Evolutionary conservation across 2,888 invertebrate genomes (phyloP).

Genomic region (Drosophila peninsularis): DNA sequence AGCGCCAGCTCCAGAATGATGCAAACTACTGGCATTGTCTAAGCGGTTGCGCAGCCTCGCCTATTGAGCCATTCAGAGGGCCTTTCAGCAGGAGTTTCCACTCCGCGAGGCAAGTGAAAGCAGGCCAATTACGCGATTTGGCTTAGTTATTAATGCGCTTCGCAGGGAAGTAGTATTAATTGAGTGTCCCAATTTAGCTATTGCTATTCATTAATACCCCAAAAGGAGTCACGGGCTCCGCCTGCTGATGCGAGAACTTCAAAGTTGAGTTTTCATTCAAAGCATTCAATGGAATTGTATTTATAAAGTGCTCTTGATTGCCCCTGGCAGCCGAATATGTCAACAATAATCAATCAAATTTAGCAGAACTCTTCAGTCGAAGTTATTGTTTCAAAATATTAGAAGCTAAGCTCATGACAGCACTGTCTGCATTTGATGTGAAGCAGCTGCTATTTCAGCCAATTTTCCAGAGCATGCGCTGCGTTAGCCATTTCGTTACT

Average conservation of each 20-base stretch:
- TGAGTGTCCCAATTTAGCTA: neutral
- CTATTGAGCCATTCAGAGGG: neutral
- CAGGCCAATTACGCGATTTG: conserved; percentile 4
- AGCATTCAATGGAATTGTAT: neutral
- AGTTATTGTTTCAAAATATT: neutral
- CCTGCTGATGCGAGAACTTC: neutral
- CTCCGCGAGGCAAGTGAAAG: neutral
- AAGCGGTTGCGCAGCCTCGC: conserved; percentile 32
- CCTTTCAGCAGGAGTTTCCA: neutral
- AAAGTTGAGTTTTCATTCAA: neutral
- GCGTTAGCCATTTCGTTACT: conserved; percentile 34
- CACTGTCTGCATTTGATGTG: conserved; percentile 22
- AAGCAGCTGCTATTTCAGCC: conserved; percentile 12
- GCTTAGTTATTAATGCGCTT: neutral
- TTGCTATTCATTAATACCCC: neutral
- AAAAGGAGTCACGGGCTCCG: too few relatives aligned
- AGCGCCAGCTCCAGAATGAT: conserved; percentile 32
- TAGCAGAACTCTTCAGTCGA: neutral
- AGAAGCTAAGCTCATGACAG: too few relatives aligned
- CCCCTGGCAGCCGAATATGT: neutral
- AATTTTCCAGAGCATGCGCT: conserved; percentile 31
- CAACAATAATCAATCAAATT: neutral
- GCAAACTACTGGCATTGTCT: conserved; percentile 28
- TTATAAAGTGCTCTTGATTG: neutral
- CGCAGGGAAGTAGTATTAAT: neutral